Percentiles rank a stretch among this genome's conserved stretches.
These are phyloP conservation scores for Syrrhaptes paradoxus DNA, from an alignment of 2,113 vertebrate genomes.

Conservation along the genomic window DNA sequence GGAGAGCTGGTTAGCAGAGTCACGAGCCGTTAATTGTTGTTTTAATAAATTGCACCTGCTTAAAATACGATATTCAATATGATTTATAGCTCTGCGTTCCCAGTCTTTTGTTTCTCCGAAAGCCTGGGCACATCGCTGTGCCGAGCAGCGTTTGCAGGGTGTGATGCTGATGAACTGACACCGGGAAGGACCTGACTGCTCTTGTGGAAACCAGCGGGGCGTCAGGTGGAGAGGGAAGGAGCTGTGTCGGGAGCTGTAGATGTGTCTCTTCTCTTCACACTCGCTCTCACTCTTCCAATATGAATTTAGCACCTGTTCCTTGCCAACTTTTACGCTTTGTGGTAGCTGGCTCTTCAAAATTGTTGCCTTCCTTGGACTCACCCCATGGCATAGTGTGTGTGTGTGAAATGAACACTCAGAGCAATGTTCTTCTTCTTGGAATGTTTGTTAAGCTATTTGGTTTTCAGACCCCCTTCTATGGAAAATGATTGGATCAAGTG, in stretches of 20 bases:
- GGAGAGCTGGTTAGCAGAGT: background rate
- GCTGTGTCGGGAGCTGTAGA: background rate
- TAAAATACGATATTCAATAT: background rate
- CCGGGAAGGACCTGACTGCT: background rate
- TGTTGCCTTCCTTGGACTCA: background rate
- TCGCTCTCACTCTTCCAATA: rapidly evolving
- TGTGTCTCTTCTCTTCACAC: background rate
- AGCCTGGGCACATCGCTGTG: background rate
- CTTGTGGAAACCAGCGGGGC: background rate
- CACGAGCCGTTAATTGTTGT: background rate
- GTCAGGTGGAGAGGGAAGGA: background rate
- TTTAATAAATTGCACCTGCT: background rate
- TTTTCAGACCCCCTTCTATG: background rate
- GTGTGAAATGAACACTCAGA: rapidly evolving
- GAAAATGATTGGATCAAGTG: background rate
- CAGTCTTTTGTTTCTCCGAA: background rate
- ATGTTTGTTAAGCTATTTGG: background rate
- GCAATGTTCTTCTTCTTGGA: background rate
- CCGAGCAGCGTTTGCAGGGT: background rate
- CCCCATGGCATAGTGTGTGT: background rate
- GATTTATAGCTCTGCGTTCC: background rate
- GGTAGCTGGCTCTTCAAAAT: background rate
- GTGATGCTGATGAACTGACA: background rate
- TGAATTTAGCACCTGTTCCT: background rate
- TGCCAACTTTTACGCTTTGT: background rate